Evolutionary conservation across 2,797 vertebrate genomes (phyloP).

Genomic region (Simalia tracyae): DNA sequence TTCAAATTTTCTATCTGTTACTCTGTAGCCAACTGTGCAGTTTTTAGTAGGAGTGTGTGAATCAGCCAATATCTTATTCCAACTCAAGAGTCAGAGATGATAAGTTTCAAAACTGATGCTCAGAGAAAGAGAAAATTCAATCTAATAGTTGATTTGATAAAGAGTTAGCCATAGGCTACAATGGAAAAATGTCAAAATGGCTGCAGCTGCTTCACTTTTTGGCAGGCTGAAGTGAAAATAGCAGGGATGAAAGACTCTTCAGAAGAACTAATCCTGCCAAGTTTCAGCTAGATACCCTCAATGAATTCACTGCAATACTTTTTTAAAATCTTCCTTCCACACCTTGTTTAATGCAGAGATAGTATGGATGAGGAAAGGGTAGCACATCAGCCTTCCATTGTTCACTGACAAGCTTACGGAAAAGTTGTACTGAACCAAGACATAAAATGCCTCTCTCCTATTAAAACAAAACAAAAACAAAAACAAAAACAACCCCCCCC

Average conservation of each 20-base stretch:
- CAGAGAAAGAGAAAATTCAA: background rate
- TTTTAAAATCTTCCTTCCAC: background rate
- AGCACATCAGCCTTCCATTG: background rate
- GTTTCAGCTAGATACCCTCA: background rate
- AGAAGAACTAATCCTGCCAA: background rate
- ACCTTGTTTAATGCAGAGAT: background rate
- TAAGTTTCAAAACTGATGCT: background rate
- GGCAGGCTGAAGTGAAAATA: background rate
- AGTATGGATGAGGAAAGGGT: background rate
- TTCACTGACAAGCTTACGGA: background rate
- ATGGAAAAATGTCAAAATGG: background rate
- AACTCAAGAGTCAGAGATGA: background rate
- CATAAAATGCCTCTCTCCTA: background rate
- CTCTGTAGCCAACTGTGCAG: background rate
- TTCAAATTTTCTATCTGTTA: background rate
- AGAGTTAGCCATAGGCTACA: background rate
- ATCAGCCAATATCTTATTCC: background rate
- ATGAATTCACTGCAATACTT: background rate
- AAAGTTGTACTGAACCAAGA: background rate
- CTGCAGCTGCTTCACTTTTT: background rate
- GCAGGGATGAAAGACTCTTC: background rate
- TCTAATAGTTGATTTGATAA: background rate
- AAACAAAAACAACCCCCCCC: background rate
- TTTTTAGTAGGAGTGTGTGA: background rate
- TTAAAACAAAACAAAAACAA: background rate